Percentiles rank a stretch among this genome's conserved stretches.
phyloP scores from a whole-genome alignment of 1,140 invertebrate genomes.

The Oncopodura yosiiana region DNA sequence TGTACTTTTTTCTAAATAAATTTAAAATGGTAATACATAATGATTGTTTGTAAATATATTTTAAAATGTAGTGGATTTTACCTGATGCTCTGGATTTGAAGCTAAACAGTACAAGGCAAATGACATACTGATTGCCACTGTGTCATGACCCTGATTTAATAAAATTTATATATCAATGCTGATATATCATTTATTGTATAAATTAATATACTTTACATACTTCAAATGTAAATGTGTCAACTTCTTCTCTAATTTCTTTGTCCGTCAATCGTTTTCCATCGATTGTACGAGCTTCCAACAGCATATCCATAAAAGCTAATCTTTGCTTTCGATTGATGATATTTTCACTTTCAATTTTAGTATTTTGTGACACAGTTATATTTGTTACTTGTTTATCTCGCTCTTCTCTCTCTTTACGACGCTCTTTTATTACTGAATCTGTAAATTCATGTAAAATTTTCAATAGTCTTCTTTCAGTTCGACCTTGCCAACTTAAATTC shows the following conservation, averaged over 20 bases:
- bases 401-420: too few species aligned
- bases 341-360: too few species aligned
- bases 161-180: too few species aligned
- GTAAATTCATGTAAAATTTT: constrained; percentile 77
- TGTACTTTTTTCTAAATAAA: too few species aligned
- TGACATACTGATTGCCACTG: constrained; percentile 74
- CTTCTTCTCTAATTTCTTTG: constrained; percentile 54
- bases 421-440: too few species aligned
- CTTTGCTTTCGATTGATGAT: constrained; percentile 53
- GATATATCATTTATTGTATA: too few species aligned
- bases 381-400: too few species aligned
- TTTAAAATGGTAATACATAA: too few species aligned
- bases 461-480: constrained; percentile 61
- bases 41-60: too few species aligned
- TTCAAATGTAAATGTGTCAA: constrained; percentile 77
- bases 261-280: constrained; percentile 41
- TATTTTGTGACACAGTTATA: too few species aligned
- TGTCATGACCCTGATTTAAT: constrained; percentile 93
- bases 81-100: constrained; percentile 63
- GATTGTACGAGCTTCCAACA: constrained; percentile 47
- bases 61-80: too few species aligned
- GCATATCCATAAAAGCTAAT: constrained; percentile 70
- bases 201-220: too few species aligned
- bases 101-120: constrained; percentile 76
- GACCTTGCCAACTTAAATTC: constrained; percentile 62